These are phyloP conservation scores for Cuculus canorus DNA, from an alignment of 2,797 vertebrate species.

Conservation along the genomic window DNA sequence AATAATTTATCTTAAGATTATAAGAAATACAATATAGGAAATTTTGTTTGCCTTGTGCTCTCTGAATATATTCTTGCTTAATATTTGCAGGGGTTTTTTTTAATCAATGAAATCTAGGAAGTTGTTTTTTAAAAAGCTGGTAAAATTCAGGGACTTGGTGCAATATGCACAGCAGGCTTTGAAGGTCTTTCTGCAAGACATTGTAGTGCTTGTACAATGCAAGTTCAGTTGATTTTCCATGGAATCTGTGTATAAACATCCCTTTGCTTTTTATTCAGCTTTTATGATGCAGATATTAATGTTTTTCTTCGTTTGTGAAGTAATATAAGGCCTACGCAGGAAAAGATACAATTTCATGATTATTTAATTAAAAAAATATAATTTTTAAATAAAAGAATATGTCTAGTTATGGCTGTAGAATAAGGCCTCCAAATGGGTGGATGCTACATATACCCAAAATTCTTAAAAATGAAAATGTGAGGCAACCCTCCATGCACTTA, in stretches of 20 bases:
- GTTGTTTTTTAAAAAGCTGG: neutral
- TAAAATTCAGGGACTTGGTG: neutral
- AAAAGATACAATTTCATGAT: neutral
- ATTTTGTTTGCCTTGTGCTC: neutral
- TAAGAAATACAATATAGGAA: neutral
- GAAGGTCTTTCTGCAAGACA: neutral
- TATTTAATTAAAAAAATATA: neutral
- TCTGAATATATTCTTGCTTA: neutral
- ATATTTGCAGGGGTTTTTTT: neutral
- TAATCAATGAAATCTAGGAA: neutral
- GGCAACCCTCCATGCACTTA: neutral
- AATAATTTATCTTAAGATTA: neutral
- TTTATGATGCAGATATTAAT: neutral
- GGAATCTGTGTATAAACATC: neutral
- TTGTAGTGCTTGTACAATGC: neutral
- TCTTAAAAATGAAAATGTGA: neutral
- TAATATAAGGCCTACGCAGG: neutral
- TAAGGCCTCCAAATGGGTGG: neutral
- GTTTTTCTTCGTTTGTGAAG: neutral
- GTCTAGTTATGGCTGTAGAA: neutral
- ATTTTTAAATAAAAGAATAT: neutral
- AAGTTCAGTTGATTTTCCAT: neutral
- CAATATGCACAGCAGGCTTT: neutral
- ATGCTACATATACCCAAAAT: neutral
- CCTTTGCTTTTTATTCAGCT: neutral